Evolutionary conservation across 2,797 vertebrate genomes (phyloP), one percentile per base, ranked within the genome.

Genomic region (Xiphorhynchus erythropygius): DNA sequence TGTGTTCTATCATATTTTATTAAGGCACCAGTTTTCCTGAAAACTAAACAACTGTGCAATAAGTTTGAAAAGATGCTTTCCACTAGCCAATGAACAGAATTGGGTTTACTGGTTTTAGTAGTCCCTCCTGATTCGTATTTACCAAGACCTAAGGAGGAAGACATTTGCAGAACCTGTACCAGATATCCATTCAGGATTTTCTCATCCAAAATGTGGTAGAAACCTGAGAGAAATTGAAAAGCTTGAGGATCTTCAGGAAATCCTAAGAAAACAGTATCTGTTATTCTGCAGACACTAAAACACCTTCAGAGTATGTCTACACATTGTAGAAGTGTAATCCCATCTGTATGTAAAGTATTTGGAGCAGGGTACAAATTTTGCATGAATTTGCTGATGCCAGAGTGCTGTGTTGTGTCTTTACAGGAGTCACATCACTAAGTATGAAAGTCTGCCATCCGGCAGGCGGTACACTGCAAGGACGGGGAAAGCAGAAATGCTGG

Each of bases 391-490:
- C 67, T 80, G 12, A 84, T 18, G 33, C 24, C 79, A 27, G 42
- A 41, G 42, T n/a, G 8, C 8, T 7, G 1, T 5, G 11, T 33
- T 55, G 63, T 96, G 74, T 89, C 89, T 80, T 91, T n/a, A 10
- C 95, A 99, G 99, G 96, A 98, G 98, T 91, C 96, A 95, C 2
- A 63, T 98, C 94, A 98, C 97, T 30, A 99, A 98, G 93, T 99
- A 98, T 3, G 99, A 99, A 95, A 98, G 98, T 33, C 92, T 99
- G 49, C 96, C 98, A 5, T 98, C 98, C 0, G 99, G 99, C 84
- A 98, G 98, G 85, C 97, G 96, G 4, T 97, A 98, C 8, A 60
- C 97, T 55, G 98, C 97, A 2, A 97, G 82, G 32, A 98, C 94
- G 92, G 98, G 97, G 84, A 98, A 95, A 89, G 98, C 98, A 94